These are phyloP conservation scores for Micromesistius poutassou DNA, from an alignment of 2,797 vertebrate species.

Conservation along the genomic window DNA sequence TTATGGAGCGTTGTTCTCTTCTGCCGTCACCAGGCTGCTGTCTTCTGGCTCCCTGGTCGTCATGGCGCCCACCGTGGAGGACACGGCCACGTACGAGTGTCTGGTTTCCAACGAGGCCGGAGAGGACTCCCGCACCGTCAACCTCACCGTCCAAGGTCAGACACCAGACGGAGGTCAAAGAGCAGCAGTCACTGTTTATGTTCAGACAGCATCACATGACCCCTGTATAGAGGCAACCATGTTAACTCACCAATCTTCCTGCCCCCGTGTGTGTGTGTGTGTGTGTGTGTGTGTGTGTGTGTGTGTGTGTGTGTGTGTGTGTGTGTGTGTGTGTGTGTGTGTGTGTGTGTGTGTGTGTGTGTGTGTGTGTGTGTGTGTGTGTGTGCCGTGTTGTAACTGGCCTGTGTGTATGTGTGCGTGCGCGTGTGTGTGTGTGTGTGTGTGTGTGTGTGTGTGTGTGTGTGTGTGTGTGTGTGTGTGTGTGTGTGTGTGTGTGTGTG, in stretches of 20 bases:
- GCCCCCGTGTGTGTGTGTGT: not conserved
- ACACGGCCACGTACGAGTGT: constrained; percentile 88
- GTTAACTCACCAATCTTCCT: constrained; percentile 3
- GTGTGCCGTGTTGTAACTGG: not conserved
- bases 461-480: not conserved
- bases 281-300: not conserved
- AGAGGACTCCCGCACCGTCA: constrained; percentile 77
- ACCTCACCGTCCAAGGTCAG: constrained; percentile 88
- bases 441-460: not conserved
- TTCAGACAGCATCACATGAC: not conserved
- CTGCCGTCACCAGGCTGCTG: constrained; percentile 74
- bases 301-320: no score
- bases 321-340: no score
- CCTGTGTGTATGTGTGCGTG: no score
- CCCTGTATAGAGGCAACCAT: not conserved
- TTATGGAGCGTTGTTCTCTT: not conserved
- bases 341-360: no score
- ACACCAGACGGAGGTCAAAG: not conserved
- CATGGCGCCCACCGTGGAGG: constrained; percentile 90
- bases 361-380: not conserved
- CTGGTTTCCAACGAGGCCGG: constrained; percentile 85
- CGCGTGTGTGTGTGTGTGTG: not conserved
- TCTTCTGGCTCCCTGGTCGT: constrained; percentile 93
- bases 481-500: not conserved
- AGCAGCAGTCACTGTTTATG: not conserved